Conservation (phyloP, 2,888 invertebrate genomes). For the Chrysopilus asiliformis region DNA sequence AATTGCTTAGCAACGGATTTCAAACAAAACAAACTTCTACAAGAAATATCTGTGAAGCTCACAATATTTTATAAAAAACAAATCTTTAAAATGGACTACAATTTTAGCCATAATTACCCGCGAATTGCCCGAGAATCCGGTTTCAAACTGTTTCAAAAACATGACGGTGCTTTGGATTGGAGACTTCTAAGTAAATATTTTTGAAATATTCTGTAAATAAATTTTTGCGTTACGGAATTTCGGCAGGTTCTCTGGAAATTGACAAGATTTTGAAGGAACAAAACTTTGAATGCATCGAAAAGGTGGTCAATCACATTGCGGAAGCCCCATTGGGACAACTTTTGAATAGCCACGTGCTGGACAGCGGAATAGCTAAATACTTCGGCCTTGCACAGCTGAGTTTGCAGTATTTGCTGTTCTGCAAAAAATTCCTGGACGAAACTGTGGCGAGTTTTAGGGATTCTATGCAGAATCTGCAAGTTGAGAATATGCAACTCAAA, state of each 20-base stretch:
- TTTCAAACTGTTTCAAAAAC: conserved; percentile 26
- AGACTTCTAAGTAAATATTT: conserved; percentile 25
- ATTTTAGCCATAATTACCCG: conserved; percentile 25
- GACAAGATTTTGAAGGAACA: conserved; percentile 29
- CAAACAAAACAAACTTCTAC: too few species aligned
- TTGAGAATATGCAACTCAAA: conserved; percentile 24
- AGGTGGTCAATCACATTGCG: conserved; percentile 25
- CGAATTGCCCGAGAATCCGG: conserved; percentile 31
- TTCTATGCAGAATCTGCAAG: conserved; percentile 21
- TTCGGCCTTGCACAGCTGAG: conserved; percentile 31
- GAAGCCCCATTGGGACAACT: conserved; percentile 29
- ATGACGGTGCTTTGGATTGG: conserved; percentile 32
- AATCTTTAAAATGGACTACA: conserved; percentile 12
- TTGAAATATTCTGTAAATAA: not conserved
- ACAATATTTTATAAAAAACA: too few species aligned
- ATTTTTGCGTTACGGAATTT: not conserved
- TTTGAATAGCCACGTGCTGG: conserved; percentile 29
- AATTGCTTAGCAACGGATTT: too few species aligned
- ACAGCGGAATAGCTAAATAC: conserved; percentile 33
- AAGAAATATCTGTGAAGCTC: too few species aligned
- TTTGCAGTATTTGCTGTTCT: conserved; percentile 31
- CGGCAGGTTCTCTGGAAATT: conserved; percentile 29
- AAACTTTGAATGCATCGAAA: conserved; percentile 29
- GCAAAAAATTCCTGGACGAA: conserved; percentile 32
- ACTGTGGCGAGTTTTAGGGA: conserved; percentile 25